Evolutionary conservation across 2,113 vertebrate species (phyloP).

Genomic region (Phalacrocorax carbo): DNA sequence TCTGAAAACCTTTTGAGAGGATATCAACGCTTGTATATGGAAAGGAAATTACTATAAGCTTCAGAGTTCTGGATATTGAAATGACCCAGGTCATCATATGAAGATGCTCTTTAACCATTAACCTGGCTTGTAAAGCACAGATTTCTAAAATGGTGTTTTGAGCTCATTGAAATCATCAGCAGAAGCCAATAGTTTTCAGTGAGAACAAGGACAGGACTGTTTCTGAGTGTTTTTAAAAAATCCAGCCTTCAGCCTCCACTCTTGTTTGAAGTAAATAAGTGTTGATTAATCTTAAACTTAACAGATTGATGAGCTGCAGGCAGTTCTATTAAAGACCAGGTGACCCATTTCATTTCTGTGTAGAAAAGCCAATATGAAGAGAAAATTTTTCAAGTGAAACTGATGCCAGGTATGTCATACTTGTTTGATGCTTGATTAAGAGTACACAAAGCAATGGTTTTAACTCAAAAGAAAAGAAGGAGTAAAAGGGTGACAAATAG

Average conservation of each 20-base stretch:
- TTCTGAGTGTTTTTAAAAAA: not conserved
- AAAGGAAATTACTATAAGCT: not conserved
- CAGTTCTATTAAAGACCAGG: not conserved
- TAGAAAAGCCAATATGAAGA: not conserved
- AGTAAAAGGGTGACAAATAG: not conserved
- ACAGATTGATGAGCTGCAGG: not conserved
- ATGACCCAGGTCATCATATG: not conserved
- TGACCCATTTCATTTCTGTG: not conserved
- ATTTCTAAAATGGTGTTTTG: not conserved
- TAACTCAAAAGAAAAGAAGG: not conserved
- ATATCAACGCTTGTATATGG: not conserved
- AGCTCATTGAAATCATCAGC: not conserved
- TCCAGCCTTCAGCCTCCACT: not conserved
- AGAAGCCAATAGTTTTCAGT: not conserved
- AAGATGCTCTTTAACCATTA: not conserved
- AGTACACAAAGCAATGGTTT: not conserved
- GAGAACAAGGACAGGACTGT: not conserved
- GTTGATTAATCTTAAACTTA: constrained; percentile 10
- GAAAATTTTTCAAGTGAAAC: not conserved
- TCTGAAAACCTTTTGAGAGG: not conserved
- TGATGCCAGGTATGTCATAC: not conserved
- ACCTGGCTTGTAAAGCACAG: not conserved
- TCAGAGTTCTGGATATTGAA: not conserved
- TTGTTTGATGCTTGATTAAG: not conserved
- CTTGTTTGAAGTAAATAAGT: constrained; percentile 24